These are phyloP conservation scores for Raja brachyura DNA, from an alignment of 2,113 vertebrate genomes.

Conservation along the genomic window DNA sequence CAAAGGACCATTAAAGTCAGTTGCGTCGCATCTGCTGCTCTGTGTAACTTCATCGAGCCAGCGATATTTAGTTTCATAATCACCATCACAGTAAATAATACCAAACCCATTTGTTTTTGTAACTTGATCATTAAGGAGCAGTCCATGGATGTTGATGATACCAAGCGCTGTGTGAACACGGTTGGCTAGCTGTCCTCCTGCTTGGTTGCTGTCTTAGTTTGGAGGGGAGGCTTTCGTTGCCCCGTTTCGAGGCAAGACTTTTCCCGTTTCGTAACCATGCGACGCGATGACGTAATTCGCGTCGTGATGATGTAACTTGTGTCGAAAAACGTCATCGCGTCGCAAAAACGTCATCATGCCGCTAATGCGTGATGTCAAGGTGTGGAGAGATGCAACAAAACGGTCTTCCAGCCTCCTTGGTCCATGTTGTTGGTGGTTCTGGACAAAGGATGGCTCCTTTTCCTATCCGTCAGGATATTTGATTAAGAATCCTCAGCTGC, in stretches of 20 bases:
- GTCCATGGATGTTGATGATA: neutral
- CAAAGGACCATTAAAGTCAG: neutral
- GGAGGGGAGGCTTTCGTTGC: neutral
- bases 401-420: neutral
- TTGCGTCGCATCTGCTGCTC: too few species aligned
- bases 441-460: neutral
- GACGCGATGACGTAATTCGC: conserved; percentile 38
- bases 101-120: neutral
- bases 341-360: conserved; percentile 37
- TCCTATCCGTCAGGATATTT: neutral
- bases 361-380: conserved; percentile 1
- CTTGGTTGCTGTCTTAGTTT: neutral
- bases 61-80: neutral
- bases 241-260: neutral
- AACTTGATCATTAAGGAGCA: neutral
- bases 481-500: neutral
- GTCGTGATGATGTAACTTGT: conserved; percentile 38
- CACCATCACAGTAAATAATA: neutral
- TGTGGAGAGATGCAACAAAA: neutral
- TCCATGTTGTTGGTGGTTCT: neutral
- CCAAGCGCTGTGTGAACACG: neutral
- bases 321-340: conserved; percentile 39
- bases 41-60: neutral
- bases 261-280: conserved; percentile 1
- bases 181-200: neutral